These are phyloP conservation scores for Phylloscopus trochiloides DNA, from an alignment of 2,113 vertebrate genomes.

Conservation along the genomic window DNA sequence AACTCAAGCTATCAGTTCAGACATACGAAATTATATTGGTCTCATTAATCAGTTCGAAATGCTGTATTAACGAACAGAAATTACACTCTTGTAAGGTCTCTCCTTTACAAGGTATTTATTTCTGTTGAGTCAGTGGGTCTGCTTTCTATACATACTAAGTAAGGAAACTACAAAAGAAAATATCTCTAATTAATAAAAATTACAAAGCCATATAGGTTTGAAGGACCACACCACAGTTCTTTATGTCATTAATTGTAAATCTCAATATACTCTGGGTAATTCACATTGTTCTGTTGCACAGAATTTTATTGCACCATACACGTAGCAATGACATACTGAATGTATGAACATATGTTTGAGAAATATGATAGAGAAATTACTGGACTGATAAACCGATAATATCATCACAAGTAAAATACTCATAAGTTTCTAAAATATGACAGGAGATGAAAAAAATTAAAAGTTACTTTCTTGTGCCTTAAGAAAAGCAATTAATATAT, in stretches of 20 bases:
- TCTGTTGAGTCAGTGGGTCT: neutral
- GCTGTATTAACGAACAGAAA: neutral
- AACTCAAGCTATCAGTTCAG: conserved; percentile 11
- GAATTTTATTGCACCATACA: neutral
- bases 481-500: neutral
- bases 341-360: neutral
- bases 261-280: neutral
- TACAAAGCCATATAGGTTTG: neutral
- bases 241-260: neutral
- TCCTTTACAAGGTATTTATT: neutral
- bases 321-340: neutral
- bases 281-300: neutral
- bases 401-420: neutral
- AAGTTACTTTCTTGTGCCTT: neutral
- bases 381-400: neutral
- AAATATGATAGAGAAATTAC: neutral
- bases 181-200: neutral
- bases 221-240: neutral
- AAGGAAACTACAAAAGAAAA: neutral
- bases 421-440: neutral
- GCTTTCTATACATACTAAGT: neutral
- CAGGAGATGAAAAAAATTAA: neutral
- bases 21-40: conserved; percentile 48
- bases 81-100: neutral
- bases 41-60: conserved; percentile 47